Evolutionary conservation across 2,888 invertebrate species (phyloP), one percentile per base, ranked within the genome.

Genomic region (Eurytoma adleriae): DNA sequence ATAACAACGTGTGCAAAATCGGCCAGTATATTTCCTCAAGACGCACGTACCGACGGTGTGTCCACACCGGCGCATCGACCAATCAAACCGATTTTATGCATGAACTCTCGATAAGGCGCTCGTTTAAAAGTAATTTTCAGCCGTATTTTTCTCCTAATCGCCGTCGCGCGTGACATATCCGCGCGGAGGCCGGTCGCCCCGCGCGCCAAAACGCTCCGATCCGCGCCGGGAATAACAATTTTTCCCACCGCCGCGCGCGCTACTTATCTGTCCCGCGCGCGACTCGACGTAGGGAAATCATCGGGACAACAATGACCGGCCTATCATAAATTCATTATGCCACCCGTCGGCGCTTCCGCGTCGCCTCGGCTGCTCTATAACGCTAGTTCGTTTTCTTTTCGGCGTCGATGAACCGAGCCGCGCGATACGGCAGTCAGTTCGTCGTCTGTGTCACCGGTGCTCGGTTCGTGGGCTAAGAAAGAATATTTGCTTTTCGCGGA

Each of bases 281-380:
- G 69, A 61, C 24, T 76, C 77, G 56, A 16, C 48, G 59, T 70
- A 71, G 56, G 67, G 66, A 72, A 67, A 67, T 72, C 20, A 40
- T 67, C 10, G 57, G 61, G 52, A 54, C 57, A 78, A 72, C 18
- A 71, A 66, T 56, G 10, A 30, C 30, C 57, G 12, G 4, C 40
- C 52, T 56, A 27, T 77, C 57, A 27, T 69, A 18, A 62, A 79
- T 54, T 62, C 69, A 73, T 73, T 68, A 54, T 59, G 48, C 72
- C 61, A 40, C 7, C 40, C 61, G 52, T 7, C 52, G 52, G 20
- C 2, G 59, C 79, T 80, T 76, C 75, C 74, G 79, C 70, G 73
- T 69, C 24, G 24, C 24, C 24, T 24, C 24, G 24, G 24, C n/a
- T 64, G 48, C 3, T 40, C 40, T 10, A 10, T 10, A 40, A 40